A percentile compares a stretch with the other conserved stretches of the same genome.
Evolutionary conservation across 2,113 vertebrate species (phyloP).

Genomic region (Nyctibius bracteatus): DNA sequence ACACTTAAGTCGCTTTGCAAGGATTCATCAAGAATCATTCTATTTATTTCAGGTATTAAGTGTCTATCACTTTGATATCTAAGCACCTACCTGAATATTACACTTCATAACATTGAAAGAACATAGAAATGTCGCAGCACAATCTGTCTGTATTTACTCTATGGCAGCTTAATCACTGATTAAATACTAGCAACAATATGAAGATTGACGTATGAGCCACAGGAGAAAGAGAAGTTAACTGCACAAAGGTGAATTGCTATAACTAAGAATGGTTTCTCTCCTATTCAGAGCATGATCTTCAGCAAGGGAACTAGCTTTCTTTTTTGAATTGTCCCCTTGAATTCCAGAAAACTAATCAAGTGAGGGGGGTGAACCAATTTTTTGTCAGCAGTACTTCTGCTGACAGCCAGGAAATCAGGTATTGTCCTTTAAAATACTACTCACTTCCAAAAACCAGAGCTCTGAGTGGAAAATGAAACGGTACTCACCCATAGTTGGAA

Average conservation of each 20-base stretch:
- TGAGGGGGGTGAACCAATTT: neutral
- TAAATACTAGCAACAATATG: constrained; percentile 18
- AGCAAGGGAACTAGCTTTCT: neutral
- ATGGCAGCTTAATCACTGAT: constrained; percentile 36
- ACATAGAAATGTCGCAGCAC: constrained; percentile 10
- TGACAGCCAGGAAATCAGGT: neutral
- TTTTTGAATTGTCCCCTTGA: neutral
- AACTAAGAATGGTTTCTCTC: neutral
- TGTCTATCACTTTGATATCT: constrained; percentile 63
- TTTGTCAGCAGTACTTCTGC: neutral
- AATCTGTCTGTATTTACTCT: constrained; percentile 38
- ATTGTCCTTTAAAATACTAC: neutral
- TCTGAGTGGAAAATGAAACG: neutral
- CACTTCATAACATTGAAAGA: constrained; percentile 50
- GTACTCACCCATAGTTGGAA: neutral
- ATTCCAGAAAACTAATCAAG: neutral
- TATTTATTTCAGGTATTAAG: constrained; percentile 57
- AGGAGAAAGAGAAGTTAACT: constrained; percentile 2
- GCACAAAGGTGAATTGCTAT: constrained; percentile 1
- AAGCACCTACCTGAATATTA: constrained; percentile 37
- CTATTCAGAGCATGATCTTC: neutral
- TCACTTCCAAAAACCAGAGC: neutral
- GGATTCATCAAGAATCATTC: neutral
- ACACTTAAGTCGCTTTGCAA: neutral
- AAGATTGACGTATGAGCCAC: neutral